Base-by-base conservation (phyloP, 2,888 invertebrate species). In the Notodonta ziczac region DNA sequence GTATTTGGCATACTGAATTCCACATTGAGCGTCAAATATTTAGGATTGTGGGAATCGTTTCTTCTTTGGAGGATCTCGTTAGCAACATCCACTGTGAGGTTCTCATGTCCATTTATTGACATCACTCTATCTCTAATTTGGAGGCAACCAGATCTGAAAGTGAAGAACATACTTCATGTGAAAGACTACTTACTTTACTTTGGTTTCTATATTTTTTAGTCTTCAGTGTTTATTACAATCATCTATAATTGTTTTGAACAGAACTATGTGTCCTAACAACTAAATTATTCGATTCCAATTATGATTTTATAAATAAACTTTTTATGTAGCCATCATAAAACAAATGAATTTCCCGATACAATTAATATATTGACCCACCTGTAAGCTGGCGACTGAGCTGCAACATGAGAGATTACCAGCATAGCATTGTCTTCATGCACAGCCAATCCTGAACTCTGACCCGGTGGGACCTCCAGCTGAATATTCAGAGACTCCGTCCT, bases 1-100 rank as follows among this genome's bases (percentile, higher is more conserved):
- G 98, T 96, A 72, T 98, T 98, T 10, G 98, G 97, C 86, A 98
- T 97, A 89, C 97, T 98, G 86, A 98, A 98, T 84, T 98, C 98
- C 1, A 97, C 95, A 74, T 97, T 96, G 52, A 98, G 85, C 54
- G 96, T 96, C 51, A 98, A 94, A 91, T 97, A 96, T 73, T 95
- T 94, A 9, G 91, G 94, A 13, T 91, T 94, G 60, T 93, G 94
- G 1, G 94, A 89, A 75, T 95, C 95, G 63, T 94, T 94, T 46
- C 95, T 89, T 74, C 95, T 91, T 65, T 95, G 94, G 14, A 94
- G 86, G 55, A 94, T 94, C 72, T 95, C 95, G 70, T 95, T 95
- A 54, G 95, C 95, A 52, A 95, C 95, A 72, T 94, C 95, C 14
- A 94, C 84, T 4, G 95, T 95, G 58, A 96, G 83, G 72, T 95